Evolutionary conservation across 2,888 invertebrate species (phyloP).

Genomic region (Calameuta idolon): DNA sequence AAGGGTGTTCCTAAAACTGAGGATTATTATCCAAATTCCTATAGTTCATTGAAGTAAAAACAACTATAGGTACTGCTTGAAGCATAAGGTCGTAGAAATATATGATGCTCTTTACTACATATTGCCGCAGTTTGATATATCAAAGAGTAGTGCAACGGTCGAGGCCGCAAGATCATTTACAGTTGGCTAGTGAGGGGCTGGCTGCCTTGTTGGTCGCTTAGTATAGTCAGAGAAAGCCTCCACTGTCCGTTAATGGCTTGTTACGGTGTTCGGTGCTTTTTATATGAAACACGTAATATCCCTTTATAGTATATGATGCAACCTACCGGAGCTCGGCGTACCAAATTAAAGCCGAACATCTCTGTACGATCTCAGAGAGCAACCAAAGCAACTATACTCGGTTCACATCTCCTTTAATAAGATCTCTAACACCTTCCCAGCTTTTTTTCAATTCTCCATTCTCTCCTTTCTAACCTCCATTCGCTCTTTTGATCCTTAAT

Average conservation of each 20-base stretch:
- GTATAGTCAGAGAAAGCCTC: slow-evolving; percentile 3
- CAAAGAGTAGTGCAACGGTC: slow-evolving; percentile 19
- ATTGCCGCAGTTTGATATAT: slow-evolving; percentile 49
- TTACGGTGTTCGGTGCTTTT: slow-evolving; percentile 23
- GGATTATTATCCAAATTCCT: slow-evolving; percentile 32
- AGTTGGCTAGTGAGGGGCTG: neutral
- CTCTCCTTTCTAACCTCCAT: neutral
- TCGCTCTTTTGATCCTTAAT: neutral
- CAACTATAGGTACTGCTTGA: slow-evolving; percentile 26
- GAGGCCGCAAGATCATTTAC: neutral
- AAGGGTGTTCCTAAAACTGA: slow-evolving; percentile 26
- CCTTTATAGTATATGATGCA: neutral
- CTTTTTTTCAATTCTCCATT: neutral
- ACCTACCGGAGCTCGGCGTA: neutral
- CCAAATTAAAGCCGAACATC: slow-evolving; percentile 28
- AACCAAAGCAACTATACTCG: neutral
- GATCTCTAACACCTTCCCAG: neutral
- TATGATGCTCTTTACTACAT: slow-evolving; percentile 44
- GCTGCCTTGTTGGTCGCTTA: neutral
- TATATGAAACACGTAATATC: slow-evolving; percentile 3
- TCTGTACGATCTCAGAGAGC: neutral
- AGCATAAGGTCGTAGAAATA: slow-evolving; percentile 35
- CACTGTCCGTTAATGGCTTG: slow-evolving; percentile 19
- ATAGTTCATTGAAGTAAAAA: neutral
- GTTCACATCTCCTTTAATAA: neutral